Conservation (phyloP, 2,888 invertebrate genomes). For the Eristalinus sepulchralis region DNA sequence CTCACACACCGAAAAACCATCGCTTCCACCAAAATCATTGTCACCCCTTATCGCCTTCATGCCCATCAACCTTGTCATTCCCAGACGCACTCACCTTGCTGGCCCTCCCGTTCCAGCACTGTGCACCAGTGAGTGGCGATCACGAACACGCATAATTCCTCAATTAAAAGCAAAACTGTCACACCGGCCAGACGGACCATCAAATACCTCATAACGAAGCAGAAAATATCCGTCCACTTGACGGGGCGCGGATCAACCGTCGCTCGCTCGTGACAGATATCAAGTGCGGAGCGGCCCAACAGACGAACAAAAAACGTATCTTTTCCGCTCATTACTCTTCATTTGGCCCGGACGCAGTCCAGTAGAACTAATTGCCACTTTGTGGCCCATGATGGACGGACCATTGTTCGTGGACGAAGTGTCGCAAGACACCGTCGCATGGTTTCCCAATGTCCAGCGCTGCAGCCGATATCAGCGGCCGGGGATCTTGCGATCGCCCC, state of each 20-base stretch:
- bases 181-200: conserved; percentile 54
- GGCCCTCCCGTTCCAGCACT: conserved; percentile 31
- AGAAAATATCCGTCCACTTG: conserved; percentile 73
- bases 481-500: conserved; percentile 68
- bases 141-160: conserved; percentile 64
- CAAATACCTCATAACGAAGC: conserved; percentile 73
- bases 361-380: conserved; percentile 70
- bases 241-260: background rate
- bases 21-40: background rate
- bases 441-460: conserved; percentile 60
- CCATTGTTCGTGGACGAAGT: conserved; percentile 65
- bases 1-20: background rate
- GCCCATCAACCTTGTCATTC: background rate
- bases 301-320: conserved; percentile 43
- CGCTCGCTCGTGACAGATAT: background rate
- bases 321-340: conserved; percentile 72
- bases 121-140: conserved; percentile 49
- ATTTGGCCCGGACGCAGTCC: conserved; percentile 65
- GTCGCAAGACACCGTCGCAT: conserved; percentile 69
- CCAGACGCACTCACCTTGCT: too few relatives aligned
- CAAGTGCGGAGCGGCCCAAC: background rate
- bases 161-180: conserved; percentile 70
- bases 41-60: background rate
- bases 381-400: conserved; percentile 70
- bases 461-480: conserved; percentile 49